Percentiles rank a stretch among this genome's conserved stretches.
Conservation (phyloP, 1,140 invertebrate genomes). For the Megalopta genalis region DNA sequence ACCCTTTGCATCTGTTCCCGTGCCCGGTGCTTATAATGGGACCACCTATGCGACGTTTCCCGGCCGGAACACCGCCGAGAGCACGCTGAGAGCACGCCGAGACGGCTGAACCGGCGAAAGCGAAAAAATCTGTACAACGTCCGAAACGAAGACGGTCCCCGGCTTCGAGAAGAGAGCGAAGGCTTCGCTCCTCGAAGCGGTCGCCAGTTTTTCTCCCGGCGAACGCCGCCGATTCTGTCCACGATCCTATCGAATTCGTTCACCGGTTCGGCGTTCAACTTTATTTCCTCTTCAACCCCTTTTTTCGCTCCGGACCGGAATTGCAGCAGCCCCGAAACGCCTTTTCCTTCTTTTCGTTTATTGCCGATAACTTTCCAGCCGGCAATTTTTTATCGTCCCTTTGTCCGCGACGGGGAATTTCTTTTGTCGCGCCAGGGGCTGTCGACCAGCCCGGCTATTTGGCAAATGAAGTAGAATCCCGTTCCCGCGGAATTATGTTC, state of each 20-base stretch:
- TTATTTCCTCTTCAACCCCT: neutral
- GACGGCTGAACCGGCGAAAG: too few species aligned
- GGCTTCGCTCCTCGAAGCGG: neutral
- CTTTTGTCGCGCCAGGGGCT: too few species aligned
- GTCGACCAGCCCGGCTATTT: too few species aligned
- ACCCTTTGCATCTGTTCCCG: conserved; percentile 43
- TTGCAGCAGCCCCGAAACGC: neutral
- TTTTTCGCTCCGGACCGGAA: neutral
- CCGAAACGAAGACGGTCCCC: neutral
- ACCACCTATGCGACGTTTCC: conserved; percentile 54
- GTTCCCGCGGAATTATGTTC: too few species aligned
- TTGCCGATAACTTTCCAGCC: neutral
- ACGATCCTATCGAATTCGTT: neutral
- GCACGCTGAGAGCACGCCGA: neutral
- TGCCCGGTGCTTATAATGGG: conserved; percentile 51
- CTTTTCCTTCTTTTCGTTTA: neutral
- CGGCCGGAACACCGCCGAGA: conserved; percentile 18
- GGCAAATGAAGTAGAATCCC: too few species aligned
- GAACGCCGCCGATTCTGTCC: too few species aligned
- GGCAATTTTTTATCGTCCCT: too few species aligned
- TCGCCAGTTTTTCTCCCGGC: neutral
- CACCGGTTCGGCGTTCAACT: neutral
- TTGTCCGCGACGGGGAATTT: too few species aligned
- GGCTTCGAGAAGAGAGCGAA: too few species aligned
- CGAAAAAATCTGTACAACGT: too few species aligned